Evolutionary conservation across 2,113 vertebrate genomes (phyloP), one percentile per base, ranked within the genome.

Genomic region (Syrmaticus mikado): DNA sequence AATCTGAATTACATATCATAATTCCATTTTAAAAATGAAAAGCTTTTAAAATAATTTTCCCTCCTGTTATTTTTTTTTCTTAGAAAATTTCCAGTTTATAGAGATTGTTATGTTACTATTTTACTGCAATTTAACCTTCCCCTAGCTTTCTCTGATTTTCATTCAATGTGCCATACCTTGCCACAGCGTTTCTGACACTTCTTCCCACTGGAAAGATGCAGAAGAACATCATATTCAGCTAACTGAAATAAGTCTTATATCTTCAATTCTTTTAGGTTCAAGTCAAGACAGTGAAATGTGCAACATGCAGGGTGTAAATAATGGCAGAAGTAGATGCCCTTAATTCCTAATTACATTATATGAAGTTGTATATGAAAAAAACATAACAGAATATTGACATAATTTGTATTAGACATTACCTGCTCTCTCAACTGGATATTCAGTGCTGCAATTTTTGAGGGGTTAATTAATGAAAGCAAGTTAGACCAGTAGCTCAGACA

Each of bases 361-460:
- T 95, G 90, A 91, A 96, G 87, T 91, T 97, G 79, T 89, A 84
- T 94, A 96, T 96, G 95, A 97, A 96, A 95, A 95, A 96, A 97
- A 96, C 94, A 95, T 95, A 94, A 94, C 74, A 75, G 75, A 94
- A 94, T 90, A 89, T 93, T 97, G 94, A 90, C 92, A 95, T 95
- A 95, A 96, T 96, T 97, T 97, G 87, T 91, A 93, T 85, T 66
- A 94, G 93, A 83, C 76, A 91, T 96, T 97, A 97, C 85, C 94
- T 95, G 75, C 82, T 95, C 68, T 64, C 82, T 91, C 87, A 87
- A 91, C 66, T 93, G 52, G 73, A 75, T 96, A 86, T 82, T 94
- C 91, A 95, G 11, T 82, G 46, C 65, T 90, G 20, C 91, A 93
- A 71, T 68, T 94, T 96, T 91, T 91, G 87, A 94, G 62, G 82